Evolutionary conservation across 1,140 invertebrate species (phyloP).

Genomic region (Amyelois transitella): DNA sequence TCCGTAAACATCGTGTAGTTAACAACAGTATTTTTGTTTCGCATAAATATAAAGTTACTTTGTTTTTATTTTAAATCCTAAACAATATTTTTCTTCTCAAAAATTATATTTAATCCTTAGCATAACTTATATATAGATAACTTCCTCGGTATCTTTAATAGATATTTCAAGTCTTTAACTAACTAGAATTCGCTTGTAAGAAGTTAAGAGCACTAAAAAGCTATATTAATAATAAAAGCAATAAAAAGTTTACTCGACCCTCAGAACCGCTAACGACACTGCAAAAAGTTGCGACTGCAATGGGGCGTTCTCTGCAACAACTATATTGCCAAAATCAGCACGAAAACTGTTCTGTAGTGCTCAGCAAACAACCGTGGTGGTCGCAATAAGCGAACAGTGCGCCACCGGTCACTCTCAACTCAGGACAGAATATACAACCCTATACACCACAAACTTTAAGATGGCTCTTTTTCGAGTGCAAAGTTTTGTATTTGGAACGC

Average conservation of each 20-base stretch:
- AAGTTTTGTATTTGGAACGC: slow-evolving; percentile 55
- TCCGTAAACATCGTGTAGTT: neutral
- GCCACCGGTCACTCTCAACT: slow-evolving; percentile 46
- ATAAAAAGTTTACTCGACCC: neutral
- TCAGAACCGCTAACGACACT: neutral
- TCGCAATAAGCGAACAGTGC: slow-evolving; percentile 39
- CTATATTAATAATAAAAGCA: neutral
- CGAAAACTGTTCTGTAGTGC: slow-evolving; percentile 47
- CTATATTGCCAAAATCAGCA: slow-evolving; percentile 54
- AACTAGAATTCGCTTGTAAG: no score
- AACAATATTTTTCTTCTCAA: no score
- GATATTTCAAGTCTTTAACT: no score
- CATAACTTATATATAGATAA: no score
- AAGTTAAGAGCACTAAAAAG: no score
- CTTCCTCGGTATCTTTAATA: no score
- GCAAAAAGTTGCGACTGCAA: slow-evolving; percentile 11
- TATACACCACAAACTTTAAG: slow-evolving; percentile 39
- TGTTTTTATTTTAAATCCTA: neutral
- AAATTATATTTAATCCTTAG: no score
- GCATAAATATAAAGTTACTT: neutral
- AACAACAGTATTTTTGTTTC: neutral
- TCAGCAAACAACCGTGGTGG: slow-evolving; percentile 46
- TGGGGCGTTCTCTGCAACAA: slow-evolving; percentile 13
- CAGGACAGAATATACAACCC: slow-evolving; percentile 47
- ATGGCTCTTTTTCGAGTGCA: slow-evolving; percentile 51